Base-by-base conservation (phyloP, 2,888 invertebrate species). In the Synergus japonicus region DNA sequence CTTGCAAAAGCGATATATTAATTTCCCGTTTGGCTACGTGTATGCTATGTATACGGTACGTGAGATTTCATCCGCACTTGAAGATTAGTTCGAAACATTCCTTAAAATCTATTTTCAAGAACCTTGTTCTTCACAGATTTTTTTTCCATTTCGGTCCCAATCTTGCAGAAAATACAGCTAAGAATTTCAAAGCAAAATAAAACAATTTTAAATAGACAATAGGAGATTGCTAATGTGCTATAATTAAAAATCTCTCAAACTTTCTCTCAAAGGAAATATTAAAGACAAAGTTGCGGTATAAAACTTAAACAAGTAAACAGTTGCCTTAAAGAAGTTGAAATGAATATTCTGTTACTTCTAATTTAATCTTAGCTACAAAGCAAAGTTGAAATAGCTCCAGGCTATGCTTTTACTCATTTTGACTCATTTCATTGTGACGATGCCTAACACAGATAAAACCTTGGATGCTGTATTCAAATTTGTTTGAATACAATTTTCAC, bases 1-100 rank as follows among this genome's bases (percentile, higher is more conserved):
- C 29, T 54, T 79, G 82, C 44, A 79, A 79, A 83, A 83, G 78
- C 82, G 79, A 69, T 81, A 82, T 86, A 87, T 87, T 87, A 86
- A 87, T 87, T 86, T 85, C 85, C 77, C 79, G 69, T 79, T 65
- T 63, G 78, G 77, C 37, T 77, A 81, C 79, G 4, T 22, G 46
- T 22, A 46, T 13, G 22, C 18, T 80, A 4, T 22, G 46, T 22
- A 46, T 13, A 44, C 18, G 18, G 58, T 18, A 58, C 58, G 18
- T 58, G 58, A 58, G 58, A 58, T 18, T 58, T 58, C 58, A 58
- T 58, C 58, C 4, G 3, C 8, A 58, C 58, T 58, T 58, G 58
- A 10, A 58, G 9, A 58, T 58, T 58, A 58, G 58, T 58, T 18
- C 18, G 10, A 2, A 58, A 3, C 10, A 4, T 18, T 18, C 18